Conservation (phyloP, 2,797 vertebrate species). For the Sebastes vulpes region DNA sequence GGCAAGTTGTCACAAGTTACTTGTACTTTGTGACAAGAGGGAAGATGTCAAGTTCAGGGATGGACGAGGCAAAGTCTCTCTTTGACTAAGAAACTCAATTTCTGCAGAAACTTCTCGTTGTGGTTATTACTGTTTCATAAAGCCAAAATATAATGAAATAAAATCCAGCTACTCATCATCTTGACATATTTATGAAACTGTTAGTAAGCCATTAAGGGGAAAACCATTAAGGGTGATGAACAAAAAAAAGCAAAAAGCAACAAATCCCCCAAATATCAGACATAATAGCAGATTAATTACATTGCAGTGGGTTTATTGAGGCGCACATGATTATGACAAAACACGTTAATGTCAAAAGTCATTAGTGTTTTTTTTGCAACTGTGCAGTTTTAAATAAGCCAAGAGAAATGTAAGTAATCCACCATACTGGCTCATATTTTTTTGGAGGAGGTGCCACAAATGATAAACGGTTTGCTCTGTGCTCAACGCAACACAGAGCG, state of each 20-base stretch:
- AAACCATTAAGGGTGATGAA: constrained; percentile 23
- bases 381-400: constrained; percentile 31
- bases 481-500: constrained; percentile 15
- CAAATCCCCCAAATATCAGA: constrained; percentile 36
- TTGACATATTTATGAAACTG: constrained; percentile 41
- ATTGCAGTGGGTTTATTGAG: constrained; percentile 10
- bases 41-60: constrained; percentile 59
- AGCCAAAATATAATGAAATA: neutral
- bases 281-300: constrained; percentile 22
- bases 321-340: constrained; percentile 6
- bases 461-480: constrained; percentile 19
- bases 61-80: constrained; percentile 45
- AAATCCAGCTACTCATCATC: constrained; percentile 18
- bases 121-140: neutral
- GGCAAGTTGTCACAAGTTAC: constrained; percentile 73
- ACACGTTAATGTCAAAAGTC: neutral
- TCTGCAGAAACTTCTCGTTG: neutral
- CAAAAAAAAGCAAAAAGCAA: constrained; percentile 7
- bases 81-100: constrained; percentile 40
- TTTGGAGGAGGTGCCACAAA: constrained; percentile 45
- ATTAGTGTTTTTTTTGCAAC: neutral
- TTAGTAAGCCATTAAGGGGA: constrained; percentile 19
- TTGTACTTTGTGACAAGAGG: constrained; percentile 72
- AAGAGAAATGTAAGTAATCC: constrained; percentile 25
- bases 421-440: constrained; percentile 4